phyloP scores from a whole-genome alignment of 2,113 vertebrate species.

The Pollachius pollachius region DNA sequence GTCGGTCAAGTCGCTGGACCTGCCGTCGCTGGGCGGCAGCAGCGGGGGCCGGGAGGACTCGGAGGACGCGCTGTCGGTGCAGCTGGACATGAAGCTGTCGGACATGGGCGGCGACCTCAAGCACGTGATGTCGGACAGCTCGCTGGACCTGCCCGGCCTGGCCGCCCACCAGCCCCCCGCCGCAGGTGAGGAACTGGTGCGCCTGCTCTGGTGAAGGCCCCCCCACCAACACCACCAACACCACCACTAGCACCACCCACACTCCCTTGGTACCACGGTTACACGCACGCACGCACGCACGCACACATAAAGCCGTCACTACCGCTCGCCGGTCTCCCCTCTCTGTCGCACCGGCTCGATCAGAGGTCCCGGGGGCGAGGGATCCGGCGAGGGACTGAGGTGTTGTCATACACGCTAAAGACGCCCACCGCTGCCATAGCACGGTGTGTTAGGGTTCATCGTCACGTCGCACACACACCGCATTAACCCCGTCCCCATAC shows the following conservation, averaged over 20 bases:
- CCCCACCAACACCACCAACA: background rate
- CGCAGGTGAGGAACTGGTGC: slow-evolving; percentile 99
- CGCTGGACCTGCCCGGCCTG: slow-evolving; percentile 96
- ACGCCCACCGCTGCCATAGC: no score
- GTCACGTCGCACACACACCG: no score
- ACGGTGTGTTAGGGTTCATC: no score
- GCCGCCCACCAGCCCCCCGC: slow-evolving; percentile 94
- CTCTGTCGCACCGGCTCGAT: slow-evolving; percentile 17
- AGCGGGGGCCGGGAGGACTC: slow-evolving; percentile 96
- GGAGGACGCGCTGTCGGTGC: slow-evolving; percentile 93
- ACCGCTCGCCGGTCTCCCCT: slow-evolving; percentile 14
- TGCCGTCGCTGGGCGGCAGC: slow-evolving; percentile 95
- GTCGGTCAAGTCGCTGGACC: slow-evolving; percentile 95
- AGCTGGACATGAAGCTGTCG: slow-evolving; percentile 98
- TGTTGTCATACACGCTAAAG: slow-evolving; percentile 20
- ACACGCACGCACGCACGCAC: slow-evolving; percentile 28
- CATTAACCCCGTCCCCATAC: no score
- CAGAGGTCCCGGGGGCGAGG: slow-evolving; percentile 28
- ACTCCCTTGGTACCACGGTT: slow-evolving; percentile 17
- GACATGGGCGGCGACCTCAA: slow-evolving; percentile 97
- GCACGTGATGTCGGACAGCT: slow-evolving; percentile 99
- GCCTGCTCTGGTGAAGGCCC: slow-evolving; percentile 91
- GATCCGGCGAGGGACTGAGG: slow-evolving; percentile 25
- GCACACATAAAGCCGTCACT: background rate
- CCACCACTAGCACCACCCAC: no score